phyloP scores from a whole-genome alignment of 2,888 invertebrate genomes.

The Cataglyphis livida region DNA sequence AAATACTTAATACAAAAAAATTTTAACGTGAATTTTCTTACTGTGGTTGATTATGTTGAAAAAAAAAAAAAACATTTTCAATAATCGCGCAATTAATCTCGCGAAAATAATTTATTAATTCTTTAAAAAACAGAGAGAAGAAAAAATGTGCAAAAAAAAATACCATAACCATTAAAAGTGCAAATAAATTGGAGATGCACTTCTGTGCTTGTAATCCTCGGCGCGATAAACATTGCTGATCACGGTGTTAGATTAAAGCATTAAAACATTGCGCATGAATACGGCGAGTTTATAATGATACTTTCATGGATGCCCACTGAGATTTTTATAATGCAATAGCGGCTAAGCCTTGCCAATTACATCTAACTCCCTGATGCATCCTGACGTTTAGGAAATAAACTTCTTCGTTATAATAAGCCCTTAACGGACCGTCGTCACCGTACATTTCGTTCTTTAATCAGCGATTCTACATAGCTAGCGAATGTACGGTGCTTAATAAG shows the following conservation, averaged over 20 bases:
- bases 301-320: slow-evolving; percentile 45
- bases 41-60: not conserved
- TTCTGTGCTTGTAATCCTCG: slow-evolving; percentile 9
- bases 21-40: too few species aligned
- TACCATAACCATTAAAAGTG: slow-evolving; percentile 2
- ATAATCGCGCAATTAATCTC: not conserved
- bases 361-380: slow-evolving; percentile 35
- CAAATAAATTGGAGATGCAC: not conserved
- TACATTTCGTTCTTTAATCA: slow-evolving; percentile 76
- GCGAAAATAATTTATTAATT: not conserved
- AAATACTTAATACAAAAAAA: too few species aligned
- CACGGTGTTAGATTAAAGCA: slow-evolving; percentile 50
- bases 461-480: slow-evolving; percentile 61
- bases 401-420: slow-evolving; percentile 43
- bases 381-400: slow-evolving; percentile 54
- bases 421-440: slow-evolving; percentile 57
- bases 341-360: slow-evolving; percentile 47
- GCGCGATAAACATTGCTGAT: slow-evolving; percentile 33
- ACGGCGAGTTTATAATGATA: slow-evolving; percentile 38
- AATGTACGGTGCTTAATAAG: slow-evolving; percentile 72
- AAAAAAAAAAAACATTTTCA: not conserved
- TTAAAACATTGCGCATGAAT: slow-evolving; percentile 44
- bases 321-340: slow-evolving; percentile 47
- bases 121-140: not conserved
- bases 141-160: not conserved